Conservation (phyloP, 1,140 invertebrate species). For the Rhynchophorus ferrugineus region DNA sequence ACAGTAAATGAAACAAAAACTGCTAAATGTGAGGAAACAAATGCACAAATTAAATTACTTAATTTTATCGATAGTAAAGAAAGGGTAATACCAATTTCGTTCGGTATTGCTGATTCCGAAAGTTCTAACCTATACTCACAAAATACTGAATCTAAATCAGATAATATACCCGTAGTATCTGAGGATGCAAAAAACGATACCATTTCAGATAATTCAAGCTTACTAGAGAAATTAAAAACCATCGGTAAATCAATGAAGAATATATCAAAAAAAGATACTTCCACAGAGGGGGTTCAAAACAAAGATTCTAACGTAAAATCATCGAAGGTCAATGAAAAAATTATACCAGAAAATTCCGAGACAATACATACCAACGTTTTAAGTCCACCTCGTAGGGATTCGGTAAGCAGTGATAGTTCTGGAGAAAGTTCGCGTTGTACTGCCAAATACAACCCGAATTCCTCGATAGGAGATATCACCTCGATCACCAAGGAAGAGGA, state of each 20-base stretch:
- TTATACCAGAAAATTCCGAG: slow-evolving; percentile 7
- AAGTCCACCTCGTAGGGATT: slow-evolving; percentile 24
- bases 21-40: too few species aligned
- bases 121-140: too few species aligned
- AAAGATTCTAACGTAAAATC: too few species aligned
- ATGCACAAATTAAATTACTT: too few species aligned
- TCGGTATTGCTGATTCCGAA: too few species aligned
- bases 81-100: too few species aligned
- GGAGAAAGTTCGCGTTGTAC: slow-evolving; percentile 49
- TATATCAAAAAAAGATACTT: slow-evolving; percentile 1
- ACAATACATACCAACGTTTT: slow-evolving; percentile 23
- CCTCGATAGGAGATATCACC: slow-evolving; percentile 38
- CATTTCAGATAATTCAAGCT: too few species aligned
- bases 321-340: too few species aligned
- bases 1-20: too few species aligned
- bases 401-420: slow-evolving; percentile 41
- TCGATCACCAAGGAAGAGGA: slow-evolving; percentile 38
- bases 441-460: slow-evolving; percentile 43
- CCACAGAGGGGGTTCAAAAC: too few species aligned
- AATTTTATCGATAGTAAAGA: too few species aligned
- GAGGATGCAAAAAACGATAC: not conserved
- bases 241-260: not conserved
- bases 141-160: too few species aligned
- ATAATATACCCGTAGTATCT: slow-evolving; percentile 2
- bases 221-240: not conserved